Evolutionary conservation across 1,140 invertebrate species (phyloP).

Genomic region (Drosophila virilis): DNA sequence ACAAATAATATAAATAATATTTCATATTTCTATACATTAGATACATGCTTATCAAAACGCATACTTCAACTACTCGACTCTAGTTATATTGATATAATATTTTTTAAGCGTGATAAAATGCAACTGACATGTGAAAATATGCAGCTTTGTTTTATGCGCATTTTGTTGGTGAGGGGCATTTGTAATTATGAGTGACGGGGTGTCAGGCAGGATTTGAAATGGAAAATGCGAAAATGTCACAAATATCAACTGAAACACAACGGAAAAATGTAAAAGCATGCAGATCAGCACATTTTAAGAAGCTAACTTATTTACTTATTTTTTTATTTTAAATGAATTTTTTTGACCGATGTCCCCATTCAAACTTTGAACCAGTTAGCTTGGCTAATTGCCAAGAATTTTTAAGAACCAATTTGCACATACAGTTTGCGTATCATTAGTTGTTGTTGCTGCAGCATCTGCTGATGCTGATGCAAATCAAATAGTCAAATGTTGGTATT

Average conservation of each 20-base stretch:
- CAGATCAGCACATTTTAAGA: background rate
- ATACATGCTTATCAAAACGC: background rate
- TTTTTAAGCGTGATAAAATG: slow-evolving; percentile 54
- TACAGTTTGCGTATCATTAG: slow-evolving; percentile 43
- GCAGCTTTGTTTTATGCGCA: slow-evolving; percentile 1
- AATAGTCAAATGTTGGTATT: slow-evolving; percentile 43
- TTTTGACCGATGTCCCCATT: slow-evolving; percentile 10
- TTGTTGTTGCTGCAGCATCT: slow-evolving; percentile 14
- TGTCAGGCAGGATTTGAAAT: slow-evolving; percentile 33
- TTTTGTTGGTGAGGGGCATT: too few relatives aligned
- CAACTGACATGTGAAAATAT: slow-evolving; percentile 53
- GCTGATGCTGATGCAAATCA: slow-evolving; percentile 34
- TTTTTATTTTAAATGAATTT: background rate
- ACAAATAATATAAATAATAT: background rate
- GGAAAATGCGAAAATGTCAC: slow-evolving; percentile 52
- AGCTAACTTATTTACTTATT: background rate
- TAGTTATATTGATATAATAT: background rate
- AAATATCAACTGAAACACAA: slow-evolving; percentile 3
- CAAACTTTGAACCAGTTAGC: slow-evolving; percentile 10
- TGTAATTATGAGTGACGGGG: slow-evolving; percentile 57
- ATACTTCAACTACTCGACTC: background rate
- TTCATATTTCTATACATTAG: background rate
- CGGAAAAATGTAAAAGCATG: background rate
- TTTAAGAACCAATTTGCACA: slow-evolving; percentile 66
- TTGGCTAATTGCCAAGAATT: slow-evolving; percentile 26